Percentiles rank a stretch among this genome's conserved stretches.
Conservation (phyloP, 2,888 invertebrate species). For the Heliconius charithonia region DNA sequence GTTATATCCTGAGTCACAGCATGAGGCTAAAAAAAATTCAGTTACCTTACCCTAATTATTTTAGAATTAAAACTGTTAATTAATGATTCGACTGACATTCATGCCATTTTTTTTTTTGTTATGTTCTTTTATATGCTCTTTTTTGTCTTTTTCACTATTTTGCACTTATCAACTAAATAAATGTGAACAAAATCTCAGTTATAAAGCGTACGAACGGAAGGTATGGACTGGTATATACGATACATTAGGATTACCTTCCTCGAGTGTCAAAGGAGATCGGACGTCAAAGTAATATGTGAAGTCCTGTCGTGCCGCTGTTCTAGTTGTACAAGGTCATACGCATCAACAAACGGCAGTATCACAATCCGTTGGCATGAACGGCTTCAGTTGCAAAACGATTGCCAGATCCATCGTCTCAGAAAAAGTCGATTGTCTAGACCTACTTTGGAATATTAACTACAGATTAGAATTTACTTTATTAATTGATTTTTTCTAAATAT, state of each 20-base stretch:
- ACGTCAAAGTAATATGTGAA: slow-evolving; percentile 32
- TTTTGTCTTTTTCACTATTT: too few relatives aligned
- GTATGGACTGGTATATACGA: background rate
- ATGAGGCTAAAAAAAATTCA: too few relatives aligned
- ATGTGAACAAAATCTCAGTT: background rate
- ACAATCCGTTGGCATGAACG: slow-evolving; percentile 53
- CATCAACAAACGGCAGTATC: slow-evolving; percentile 46
- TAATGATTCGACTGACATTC: too few relatives aligned
- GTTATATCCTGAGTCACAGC: too few relatives aligned
- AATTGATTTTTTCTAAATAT: too few relatives aligned
- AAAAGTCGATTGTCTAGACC: slow-evolving; percentile 56
- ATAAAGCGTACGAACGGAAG: background rate
- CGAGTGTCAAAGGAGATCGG: slow-evolving; percentile 35
- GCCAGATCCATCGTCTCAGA: slow-evolving; percentile 60
- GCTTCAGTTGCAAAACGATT: slow-evolving; percentile 62
- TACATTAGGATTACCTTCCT: slow-evolving; percentile 12
- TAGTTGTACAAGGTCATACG: slow-evolving; percentile 51
- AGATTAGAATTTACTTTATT: too few relatives aligned
- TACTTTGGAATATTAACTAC: slow-evolving; percentile 63
- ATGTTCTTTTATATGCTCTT: too few relatives aligned
- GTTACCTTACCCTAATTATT: too few relatives aligned
- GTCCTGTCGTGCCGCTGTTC: slow-evolving; percentile 42
- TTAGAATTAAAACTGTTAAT: too few relatives aligned
- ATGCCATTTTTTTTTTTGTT: too few relatives aligned
- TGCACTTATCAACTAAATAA: background rate